Percentiles rank a stretch among this genome's conserved stretches.
Conservation (phyloP, 2,888 invertebrate species). For the Leistus spinibarbis region DNA sequence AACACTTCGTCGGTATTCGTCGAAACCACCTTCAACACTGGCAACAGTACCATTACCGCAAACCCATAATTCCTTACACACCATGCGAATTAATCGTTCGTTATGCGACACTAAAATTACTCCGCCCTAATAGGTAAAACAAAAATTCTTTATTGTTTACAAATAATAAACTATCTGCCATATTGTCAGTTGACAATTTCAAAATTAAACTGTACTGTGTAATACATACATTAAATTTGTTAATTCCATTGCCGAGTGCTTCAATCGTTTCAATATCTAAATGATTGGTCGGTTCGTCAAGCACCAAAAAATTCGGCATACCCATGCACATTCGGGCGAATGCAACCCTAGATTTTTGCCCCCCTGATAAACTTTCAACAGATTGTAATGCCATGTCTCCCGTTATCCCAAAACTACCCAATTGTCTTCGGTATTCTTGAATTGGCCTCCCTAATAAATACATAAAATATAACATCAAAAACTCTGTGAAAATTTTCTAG, state of each 20-base stretch:
- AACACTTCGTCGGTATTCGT: slow-evolving; percentile 93
- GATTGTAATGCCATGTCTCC: slow-evolving; percentile 94
- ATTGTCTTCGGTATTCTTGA: slow-evolving; percentile 90
- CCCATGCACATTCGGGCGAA: slow-evolving; percentile 95
- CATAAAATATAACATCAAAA: not conserved
- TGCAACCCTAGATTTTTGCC: slow-evolving; percentile 97
- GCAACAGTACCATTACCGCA: slow-evolving; percentile 84
- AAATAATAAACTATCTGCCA: too few species aligned
- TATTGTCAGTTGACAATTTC: not conserved
- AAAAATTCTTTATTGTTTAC: too few species aligned
- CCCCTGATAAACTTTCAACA: slow-evolving; percentile 93
- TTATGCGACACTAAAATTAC: slow-evolving; percentile 98
- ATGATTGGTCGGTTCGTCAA: slow-evolving; percentile 99
- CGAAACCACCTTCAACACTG: slow-evolving; percentile 95
- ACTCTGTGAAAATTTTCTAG: too few species aligned
- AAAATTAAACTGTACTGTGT: too few species aligned
- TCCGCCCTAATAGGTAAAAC: slow-evolving; percentile 75
- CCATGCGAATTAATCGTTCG: slow-evolving; percentile 93
- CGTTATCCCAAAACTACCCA: slow-evolving; percentile 95
- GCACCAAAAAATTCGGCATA: slow-evolving; percentile 93
- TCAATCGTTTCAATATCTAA: slow-evolving; percentile 99
- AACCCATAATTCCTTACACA: slow-evolving; percentile 98
- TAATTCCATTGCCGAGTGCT: slow-evolving; percentile 93
- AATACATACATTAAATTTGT: slow-evolving; percentile 86
- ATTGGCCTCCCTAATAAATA: slow-evolving; percentile 73